Percentiles rank a stretch among this genome's conserved stretches.
phyloP scores from a whole-genome alignment of 2,797 vertebrate species.

The Acridotheres tristis region DNA sequence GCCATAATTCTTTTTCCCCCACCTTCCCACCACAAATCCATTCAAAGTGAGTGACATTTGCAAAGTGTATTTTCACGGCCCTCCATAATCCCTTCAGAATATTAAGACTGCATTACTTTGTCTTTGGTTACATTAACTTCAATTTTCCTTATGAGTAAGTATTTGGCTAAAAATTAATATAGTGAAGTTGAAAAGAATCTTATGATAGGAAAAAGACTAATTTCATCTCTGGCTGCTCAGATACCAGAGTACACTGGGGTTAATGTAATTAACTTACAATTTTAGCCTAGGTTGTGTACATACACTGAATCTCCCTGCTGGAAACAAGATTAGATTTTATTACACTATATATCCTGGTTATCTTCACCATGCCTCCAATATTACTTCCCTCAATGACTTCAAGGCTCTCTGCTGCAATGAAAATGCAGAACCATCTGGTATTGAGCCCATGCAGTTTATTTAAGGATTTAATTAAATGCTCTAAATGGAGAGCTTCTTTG shows the following conservation, averaged over 20 bases:
- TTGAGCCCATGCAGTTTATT: constrained; percentile 83
- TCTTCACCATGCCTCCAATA: constrained; percentile 76
- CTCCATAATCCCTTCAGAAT: constrained; percentile 80
- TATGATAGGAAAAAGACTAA: constrained; percentile 79
- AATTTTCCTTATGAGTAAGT: constrained; percentile 82
- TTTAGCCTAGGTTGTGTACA: constrained; percentile 81
- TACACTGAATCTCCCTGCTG: constrained; percentile 79
- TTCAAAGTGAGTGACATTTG: constrained; percentile 76
- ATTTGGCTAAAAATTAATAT: constrained; percentile 85
- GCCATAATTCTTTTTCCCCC: constrained; percentile 41
- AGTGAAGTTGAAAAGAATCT: constrained; percentile 81
- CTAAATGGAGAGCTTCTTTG: constrained; percentile 82
- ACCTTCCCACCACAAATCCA: constrained; percentile 71
- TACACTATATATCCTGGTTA: constrained; percentile 82
- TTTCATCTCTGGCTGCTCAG: constrained; percentile 79
- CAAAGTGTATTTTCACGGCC: constrained; percentile 72
- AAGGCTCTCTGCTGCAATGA: constrained; percentile 74
- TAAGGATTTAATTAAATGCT: constrained; percentile 90
- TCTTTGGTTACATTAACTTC: constrained; percentile 82
- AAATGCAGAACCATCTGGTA: constrained; percentile 81
- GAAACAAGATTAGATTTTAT: constrained; percentile 84
- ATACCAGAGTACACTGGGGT: constrained; percentile 76
- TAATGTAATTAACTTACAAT: constrained; percentile 82
- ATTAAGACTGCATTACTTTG: constrained; percentile 78
- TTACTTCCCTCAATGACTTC: constrained; percentile 79